Evolutionary conservation across 2,113 vertebrate genomes (phyloP).

Genomic region (Deroptyus accipitrinus): DNA sequence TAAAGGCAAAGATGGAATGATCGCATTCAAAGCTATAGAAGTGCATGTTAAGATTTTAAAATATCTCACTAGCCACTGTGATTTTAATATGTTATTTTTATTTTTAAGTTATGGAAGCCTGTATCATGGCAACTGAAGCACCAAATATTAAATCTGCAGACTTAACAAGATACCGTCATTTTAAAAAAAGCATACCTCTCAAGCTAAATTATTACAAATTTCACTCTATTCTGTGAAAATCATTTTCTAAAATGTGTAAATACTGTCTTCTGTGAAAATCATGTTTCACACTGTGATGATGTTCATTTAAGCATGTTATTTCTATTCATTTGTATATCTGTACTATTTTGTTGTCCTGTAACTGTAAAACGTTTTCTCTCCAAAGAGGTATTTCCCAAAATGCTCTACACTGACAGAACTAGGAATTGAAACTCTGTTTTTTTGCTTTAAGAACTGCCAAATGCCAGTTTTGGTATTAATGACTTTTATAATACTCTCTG

Average conservation of each 20-base stretch:
- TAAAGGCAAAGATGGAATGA: neutral
- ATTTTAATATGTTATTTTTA: neutral
- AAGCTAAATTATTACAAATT: neutral
- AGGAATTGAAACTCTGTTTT: neutral
- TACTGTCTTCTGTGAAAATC: neutral
- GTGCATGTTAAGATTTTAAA: neutral
- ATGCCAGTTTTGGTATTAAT: neutral
- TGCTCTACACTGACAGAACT: neutral
- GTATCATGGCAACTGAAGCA: neutral
- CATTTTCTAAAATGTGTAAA: neutral
- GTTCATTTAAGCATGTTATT: neutral
- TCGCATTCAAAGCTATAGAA: neutral
- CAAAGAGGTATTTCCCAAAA: neutral
- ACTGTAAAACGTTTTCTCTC: neutral
- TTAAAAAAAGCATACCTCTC: neutral
- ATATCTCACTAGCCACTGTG: neutral
- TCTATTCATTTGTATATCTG: neutral
- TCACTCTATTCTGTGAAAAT: neutral
- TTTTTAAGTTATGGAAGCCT: neutral
- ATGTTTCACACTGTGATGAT: neutral
- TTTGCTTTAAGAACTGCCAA: neutral
- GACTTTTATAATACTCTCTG: neutral
- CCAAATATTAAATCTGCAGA: neutral
- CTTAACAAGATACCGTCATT: neutral
- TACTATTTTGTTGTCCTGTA: neutral